Percentiles rank a stretch among this genome's conserved stretches.
Evolutionary conservation across 2,888 invertebrate species (phyloP).

Genomic region (Trichacis sp.): DNA sequence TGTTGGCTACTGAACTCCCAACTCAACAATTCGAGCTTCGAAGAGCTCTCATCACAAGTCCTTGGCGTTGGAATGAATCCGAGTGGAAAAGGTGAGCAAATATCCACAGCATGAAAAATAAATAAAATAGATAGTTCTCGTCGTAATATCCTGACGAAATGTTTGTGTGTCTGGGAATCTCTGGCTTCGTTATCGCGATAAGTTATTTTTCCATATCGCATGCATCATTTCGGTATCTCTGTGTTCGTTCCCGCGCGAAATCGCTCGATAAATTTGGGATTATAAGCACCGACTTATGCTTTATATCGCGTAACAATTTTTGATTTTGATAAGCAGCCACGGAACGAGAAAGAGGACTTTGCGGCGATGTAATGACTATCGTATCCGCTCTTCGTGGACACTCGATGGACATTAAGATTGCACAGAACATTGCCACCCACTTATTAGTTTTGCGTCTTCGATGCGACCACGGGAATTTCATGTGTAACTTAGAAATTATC

Average conservation of each 20-base stretch:
- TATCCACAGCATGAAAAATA: not conserved
- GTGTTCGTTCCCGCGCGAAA: slow-evolving; percentile 20
- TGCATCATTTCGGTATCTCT: slow-evolving; percentile 16
- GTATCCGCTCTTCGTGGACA: slow-evolving; percentile 37
- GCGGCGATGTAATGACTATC: slow-evolving; percentile 33
- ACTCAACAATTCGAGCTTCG: not conserved
- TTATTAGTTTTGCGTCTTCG: slow-evolving; percentile 33
- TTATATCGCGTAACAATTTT: slow-evolving; percentile 39
- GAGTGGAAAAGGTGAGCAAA: no score
- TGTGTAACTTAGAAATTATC: slow-evolving; percentile 34
- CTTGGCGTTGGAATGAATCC: no score
- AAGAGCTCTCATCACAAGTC: not conserved
- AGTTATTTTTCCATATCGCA: slow-evolving; percentile 27
- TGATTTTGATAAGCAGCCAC: slow-evolving; percentile 37
- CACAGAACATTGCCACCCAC: slow-evolving; percentile 42
- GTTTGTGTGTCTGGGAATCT: not conserved
- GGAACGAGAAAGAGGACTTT: slow-evolving; percentile 24
- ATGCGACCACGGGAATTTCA: slow-evolving; percentile 36
- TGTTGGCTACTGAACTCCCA: not conserved
- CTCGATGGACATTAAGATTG: slow-evolving; percentile 47
- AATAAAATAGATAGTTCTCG: not conserved
- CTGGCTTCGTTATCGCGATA: slow-evolving; percentile 14
- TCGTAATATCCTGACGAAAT: not conserved
- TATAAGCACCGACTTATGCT: slow-evolving; percentile 32
- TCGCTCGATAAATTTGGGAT: slow-evolving; percentile 36